Conservation (phyloP, 64 coral and sea anemone species). For the Dendronephthya gigantea region DNA sequence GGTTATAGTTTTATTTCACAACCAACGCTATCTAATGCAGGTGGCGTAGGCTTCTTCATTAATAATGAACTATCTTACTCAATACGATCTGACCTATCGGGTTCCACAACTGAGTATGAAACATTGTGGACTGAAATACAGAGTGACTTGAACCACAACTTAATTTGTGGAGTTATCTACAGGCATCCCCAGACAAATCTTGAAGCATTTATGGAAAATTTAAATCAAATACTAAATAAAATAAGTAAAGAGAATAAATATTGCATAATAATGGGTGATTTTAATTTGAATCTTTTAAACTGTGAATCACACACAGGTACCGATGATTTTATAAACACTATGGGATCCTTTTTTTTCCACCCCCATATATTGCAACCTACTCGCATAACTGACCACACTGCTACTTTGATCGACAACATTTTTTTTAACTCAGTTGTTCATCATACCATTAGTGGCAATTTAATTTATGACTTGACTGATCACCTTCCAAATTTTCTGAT, state of each 20-base stretch:
- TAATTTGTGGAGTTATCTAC: background rate
- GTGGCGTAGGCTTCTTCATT: no score
- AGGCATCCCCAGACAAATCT: background rate
- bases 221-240: background rate
- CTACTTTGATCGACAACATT: no score
- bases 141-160: background rate
- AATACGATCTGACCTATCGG: no score
- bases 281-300: background rate
- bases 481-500: background rate
- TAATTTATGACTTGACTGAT: no score
- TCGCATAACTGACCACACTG: background rate
- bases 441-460: background rate
- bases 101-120: no score
- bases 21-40: no score
- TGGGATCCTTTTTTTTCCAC: background rate
- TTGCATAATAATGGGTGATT: background rate
- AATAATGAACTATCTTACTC: no score
- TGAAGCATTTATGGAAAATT: background rate
- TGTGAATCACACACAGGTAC: background rate
- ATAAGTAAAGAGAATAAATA: background rate
- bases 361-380: background rate
- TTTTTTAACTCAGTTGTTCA: no score
- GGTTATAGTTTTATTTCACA: no score
- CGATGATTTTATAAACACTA: background rate
- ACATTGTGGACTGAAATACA: background rate